Conservation (phyloP, 2,888 invertebrate species). For the Metacarcinus magister region DNA sequence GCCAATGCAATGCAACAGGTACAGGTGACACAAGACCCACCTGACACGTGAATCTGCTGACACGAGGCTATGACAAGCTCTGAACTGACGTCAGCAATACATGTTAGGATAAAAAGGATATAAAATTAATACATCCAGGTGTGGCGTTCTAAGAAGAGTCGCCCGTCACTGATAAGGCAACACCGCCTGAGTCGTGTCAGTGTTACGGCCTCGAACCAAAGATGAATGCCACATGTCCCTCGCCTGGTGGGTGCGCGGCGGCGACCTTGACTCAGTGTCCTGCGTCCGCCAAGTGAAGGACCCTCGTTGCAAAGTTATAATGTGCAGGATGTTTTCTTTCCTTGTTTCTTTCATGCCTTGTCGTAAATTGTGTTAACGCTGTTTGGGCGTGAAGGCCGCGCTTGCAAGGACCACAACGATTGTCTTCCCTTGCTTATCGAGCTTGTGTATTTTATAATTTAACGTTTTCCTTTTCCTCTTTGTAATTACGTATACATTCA, state of each 20-base stretch:
- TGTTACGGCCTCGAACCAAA: background rate
- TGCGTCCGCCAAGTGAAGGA: constrained; percentile 35
- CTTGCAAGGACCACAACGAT: background rate
- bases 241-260: background rate
- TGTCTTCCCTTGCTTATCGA: background rate
- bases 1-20: background rate
- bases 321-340: constrained; percentile 49
- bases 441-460: background rate
- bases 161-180: background rate
- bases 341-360: constrained; percentile 37
- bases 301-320: background rate
- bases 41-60: background rate
- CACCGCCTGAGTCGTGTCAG: background rate
- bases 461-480: background rate
- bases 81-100: background rate
- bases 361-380: constrained; percentile 49
- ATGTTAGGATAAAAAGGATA: background rate
- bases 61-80: background rate
- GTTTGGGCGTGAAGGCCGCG: constrained; percentile 30
- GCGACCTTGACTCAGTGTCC: constrained; percentile 29
- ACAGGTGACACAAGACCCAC: background rate
- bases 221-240: background rate
- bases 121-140: background rate
- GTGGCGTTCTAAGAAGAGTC: background rate
- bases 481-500: background rate